Base-by-base conservation (phyloP, 2,888 invertebrate species). In the Trypoxylon attenuatum region DNA sequence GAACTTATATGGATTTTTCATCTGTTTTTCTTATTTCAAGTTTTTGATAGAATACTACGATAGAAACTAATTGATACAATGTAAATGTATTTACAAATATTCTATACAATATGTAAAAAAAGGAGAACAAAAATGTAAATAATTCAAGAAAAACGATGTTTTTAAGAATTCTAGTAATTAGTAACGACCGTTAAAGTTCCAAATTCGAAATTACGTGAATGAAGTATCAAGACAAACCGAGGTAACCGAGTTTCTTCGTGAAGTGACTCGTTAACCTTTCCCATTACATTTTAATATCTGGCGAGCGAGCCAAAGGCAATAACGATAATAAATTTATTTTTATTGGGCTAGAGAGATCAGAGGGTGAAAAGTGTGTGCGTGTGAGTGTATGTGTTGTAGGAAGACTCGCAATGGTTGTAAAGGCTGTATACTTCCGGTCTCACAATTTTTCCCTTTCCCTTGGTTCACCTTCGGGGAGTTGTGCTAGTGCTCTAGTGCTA, bases 261-360 rank as follows among this genome's bases (percentile, higher is more conserved):
- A 33, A 13, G 33, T 3, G 33, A 33, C n/a, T 33, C 45, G 54
- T 25, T 52, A 27, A 45, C 49, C 69, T 63, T 67, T 72, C 76
- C 69, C 58, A 71, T 76, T 73, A 73, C 61, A 70, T 72, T 76
- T 76, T 74, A 75, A 76, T 75, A 69, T 71, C 63, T 13, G 33
- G 33, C 33, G 13, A 53, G 54, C 65, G 58, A 58, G 69, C 58
- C 63, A 62, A 64, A 51, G 64, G 62, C 67, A 73, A 71, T 77
- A 72, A 68, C 69, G 66, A 80, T 80, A 77, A 82, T 78, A 76
- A 79, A 80, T 81, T 79, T 75, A 77, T 78, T 78, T 80, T 79
- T 80, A 80, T 81, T 76, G 61, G 65, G 46, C 65, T 50, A 64
- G 33, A 50, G 61, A 56, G 56, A 43, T 33, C 38, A 46, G 62